Evolutionary conservation across 2,888 invertebrate species (phyloP), one percentile per base, ranked within the genome.

Genomic region (Argynnis bischoffii): DNA sequence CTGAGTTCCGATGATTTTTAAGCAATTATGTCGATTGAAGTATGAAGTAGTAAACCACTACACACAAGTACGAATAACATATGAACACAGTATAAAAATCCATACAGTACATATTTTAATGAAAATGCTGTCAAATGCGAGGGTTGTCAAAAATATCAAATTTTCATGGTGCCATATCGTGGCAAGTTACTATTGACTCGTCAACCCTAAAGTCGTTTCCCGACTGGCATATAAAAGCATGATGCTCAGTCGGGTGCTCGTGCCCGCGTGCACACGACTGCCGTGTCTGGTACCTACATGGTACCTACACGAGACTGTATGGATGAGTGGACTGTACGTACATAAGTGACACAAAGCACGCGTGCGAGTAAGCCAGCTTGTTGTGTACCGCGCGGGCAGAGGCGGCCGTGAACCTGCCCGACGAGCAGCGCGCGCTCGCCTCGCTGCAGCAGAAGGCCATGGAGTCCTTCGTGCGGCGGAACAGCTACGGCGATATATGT

Each of bases 401-500:
- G 86, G 72, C 85, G 76, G 77, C 84, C 84, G 74, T 86, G 82
- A 85, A 94, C 84, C 92, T 94, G 71, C 93, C 94, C 8, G 90
- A 93, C 78, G 94, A 94, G 84, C 94, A 94, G 90, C 88, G 91
- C 66, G 88, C 92, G 75, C 88, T 91, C 69, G 85, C 88, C 54
- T 81, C 89, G 70, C 85, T 91, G 75, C 92, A 93, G 77, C 90
- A 92, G 81, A 93, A 93, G 78, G 91, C 93, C 67, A 94, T 96
- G 75, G 96, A 96, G 85, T 90, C 91, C 75, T 95, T 95, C 84
- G 95, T 95, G 50, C 86, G 96, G 64, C 88, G 96, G 69, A 96
- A 95, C 89, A 96, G 96, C 88, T 96, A 95, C 77, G 95, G 95
- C 26, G 96, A 96, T 84, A 93, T 96, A 73, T 95, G 95, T 95